phyloP scores from a whole-genome alignment of 2,113 vertebrate genomes.

The Planiliza haematocheilus region DNA sequence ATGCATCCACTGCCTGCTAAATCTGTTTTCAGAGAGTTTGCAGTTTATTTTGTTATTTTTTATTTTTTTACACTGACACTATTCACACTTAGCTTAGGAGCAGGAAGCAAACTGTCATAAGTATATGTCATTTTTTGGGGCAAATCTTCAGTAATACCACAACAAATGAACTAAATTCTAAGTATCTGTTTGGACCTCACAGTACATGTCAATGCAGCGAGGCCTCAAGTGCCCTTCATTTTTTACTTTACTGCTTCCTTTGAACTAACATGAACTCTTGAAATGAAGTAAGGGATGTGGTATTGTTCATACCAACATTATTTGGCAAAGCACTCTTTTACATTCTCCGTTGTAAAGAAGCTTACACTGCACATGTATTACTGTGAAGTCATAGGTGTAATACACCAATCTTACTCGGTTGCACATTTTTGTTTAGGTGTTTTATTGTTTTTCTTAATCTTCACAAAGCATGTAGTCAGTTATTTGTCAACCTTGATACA shows the following conservation, averaged over 20 bases:
- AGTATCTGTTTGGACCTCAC: too few relatives aligned
- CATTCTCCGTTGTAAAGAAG: neutral
- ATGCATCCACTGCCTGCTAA: too few relatives aligned
- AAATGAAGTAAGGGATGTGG: neutral
- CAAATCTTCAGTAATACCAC: neutral
- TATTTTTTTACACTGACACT: constrained; percentile 1
- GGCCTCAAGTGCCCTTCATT: neutral
- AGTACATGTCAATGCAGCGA: neutral
- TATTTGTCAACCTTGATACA: too few relatives aligned
- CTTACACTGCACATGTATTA: neutral
- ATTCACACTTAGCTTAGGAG: neutral
- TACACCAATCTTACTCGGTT: too few relatives aligned
- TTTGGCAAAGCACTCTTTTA: neutral
- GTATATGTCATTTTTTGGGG: neutral
- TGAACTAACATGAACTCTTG: neutral
- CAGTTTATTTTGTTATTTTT: constrained; percentile 14
- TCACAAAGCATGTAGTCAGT: too few relatives aligned
- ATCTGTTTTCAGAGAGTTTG: neutral
- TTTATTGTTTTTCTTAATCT: too few relatives aligned
- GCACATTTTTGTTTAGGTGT: too few relatives aligned
- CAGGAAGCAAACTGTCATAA: neutral
- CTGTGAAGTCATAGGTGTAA: neutral
- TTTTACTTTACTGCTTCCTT: constrained; percentile 17
- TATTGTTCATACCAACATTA: neutral
- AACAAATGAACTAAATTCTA: neutral